Conservation (phyloP, 2,113 vertebrate species). For the Oplegnathus fasciatus region DNA sequence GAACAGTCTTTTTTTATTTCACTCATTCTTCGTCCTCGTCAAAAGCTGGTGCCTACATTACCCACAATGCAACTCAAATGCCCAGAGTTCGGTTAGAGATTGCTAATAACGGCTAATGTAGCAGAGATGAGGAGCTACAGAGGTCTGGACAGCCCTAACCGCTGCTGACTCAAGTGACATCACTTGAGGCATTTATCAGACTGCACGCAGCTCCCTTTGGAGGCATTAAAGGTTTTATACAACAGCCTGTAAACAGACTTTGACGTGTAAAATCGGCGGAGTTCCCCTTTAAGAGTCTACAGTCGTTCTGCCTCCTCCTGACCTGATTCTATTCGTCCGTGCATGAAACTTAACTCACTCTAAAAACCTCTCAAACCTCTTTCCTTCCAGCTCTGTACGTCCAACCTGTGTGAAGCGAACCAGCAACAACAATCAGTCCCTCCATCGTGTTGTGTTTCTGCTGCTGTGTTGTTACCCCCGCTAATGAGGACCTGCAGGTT, state of each 20-base stretch:
- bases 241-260: not conserved
- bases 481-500: slow-evolving; percentile 27
- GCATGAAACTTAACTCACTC: not conserved
- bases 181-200: not conserved
- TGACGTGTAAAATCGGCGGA: not conserved
- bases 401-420: slow-evolving; percentile 12
- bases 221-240: not conserved
- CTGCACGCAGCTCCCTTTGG: not conserved
- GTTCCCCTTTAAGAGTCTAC: not conserved
- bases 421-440: slow-evolving; percentile 3
- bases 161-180: too few species aligned
- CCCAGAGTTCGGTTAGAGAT: too few species aligned
- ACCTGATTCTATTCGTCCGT: not conserved
- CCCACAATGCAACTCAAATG: not conserved
- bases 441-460: not conserved
- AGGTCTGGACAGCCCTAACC: too few species aligned
- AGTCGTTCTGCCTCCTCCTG: not conserved
- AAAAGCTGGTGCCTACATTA: not conserved
- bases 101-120: too few species aligned
- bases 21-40: not conserved
- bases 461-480: not conserved
- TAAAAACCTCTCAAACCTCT: not conserved
- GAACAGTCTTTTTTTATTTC: too few species aligned
- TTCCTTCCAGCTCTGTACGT: not conserved
- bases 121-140: not conserved